Percentiles rank a stretch among this genome's conserved stretches.
Evolutionary conservation across 2,888 invertebrate genomes (phyloP).

Genomic region (Physocephala rufipes): DNA sequence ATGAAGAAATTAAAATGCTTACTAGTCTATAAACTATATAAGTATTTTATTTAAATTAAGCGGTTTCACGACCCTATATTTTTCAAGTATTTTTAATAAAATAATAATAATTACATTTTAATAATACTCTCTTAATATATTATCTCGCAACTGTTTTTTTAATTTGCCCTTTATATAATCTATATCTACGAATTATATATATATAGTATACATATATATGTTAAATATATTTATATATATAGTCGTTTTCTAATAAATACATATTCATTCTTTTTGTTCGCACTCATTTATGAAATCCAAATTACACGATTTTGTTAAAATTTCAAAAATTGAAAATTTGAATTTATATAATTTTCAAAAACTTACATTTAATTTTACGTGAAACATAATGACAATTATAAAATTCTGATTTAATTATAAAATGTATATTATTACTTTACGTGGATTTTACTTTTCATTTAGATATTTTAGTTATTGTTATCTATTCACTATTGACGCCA

Average conservation of each 20-base stretch:
- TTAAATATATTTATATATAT: slow-evolving; percentile 19
- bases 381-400: not conserved
- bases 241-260: slow-evolving; percentile 21
- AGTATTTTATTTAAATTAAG: slow-evolving; percentile 26
- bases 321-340: not conserved
- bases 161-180: slow-evolving; percentile 28
- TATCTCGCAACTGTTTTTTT: slow-evolving; percentile 33
- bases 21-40: slow-evolving; percentile 33
- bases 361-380: not conserved
- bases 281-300: not conserved
- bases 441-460: slow-evolving; percentile 2
- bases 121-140: slow-evolving; percentile 32
- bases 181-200: not conserved
- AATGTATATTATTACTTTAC: not conserved
- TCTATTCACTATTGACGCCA: not conserved
- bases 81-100: slow-evolving; percentile 21
- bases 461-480: not conserved
- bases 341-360: not conserved
- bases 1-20: not conserved
- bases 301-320: slow-evolving; percentile 16
- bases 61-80: slow-evolving; percentile 6
- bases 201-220: slow-evolving; percentile 10
- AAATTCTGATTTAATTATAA: not conserved
- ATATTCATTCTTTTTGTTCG: not conserved
- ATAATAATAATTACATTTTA: slow-evolving; percentile 33